Percentiles rank a stretch among this genome's conserved stretches.
Conservation (phyloP, 2,113 vertebrate genomes). For the Mesembrinibis cayennensis region DNA sequence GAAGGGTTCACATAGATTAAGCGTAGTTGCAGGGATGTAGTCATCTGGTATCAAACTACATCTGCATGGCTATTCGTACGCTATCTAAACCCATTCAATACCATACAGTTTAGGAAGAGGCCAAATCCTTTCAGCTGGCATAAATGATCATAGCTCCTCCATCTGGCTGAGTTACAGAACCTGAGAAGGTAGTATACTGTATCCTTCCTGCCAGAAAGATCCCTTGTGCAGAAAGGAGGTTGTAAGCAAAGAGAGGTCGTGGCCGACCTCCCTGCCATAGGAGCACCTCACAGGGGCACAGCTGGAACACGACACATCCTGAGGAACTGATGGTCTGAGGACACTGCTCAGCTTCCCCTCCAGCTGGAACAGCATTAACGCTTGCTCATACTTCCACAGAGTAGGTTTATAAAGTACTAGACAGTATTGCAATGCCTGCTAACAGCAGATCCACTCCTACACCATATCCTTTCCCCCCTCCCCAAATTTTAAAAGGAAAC, state of each 20-base stretch:
- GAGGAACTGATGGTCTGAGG: neutral
- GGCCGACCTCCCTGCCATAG: neutral
- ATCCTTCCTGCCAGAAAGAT: neutral
- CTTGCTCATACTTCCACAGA: neutral
- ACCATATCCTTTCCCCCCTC: accelerated
- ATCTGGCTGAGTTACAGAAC: neutral
- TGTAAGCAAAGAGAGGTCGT: neutral
- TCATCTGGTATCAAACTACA: neutral
- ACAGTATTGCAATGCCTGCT: neutral
- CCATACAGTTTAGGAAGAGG: neutral
- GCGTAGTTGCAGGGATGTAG: neutral
- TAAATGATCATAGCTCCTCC: neutral
- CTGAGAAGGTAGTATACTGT: neutral
- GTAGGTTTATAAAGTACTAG: neutral
- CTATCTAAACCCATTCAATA: neutral
- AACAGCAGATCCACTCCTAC: neutral
- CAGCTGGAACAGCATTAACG: neutral
- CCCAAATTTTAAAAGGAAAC: neutral
- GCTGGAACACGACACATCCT: neutral
- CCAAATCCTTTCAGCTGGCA: neutral
- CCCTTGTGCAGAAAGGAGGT: neutral
- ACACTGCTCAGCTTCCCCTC: neutral
- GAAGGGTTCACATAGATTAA: neutral
- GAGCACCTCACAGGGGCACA: neutral
- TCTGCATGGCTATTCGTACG: accelerated